These are phyloP conservation scores for Rhynchopsitta pachyrhyncha DNA, from an alignment of 2,113 vertebrate species.

Conservation along the genomic window DNA sequence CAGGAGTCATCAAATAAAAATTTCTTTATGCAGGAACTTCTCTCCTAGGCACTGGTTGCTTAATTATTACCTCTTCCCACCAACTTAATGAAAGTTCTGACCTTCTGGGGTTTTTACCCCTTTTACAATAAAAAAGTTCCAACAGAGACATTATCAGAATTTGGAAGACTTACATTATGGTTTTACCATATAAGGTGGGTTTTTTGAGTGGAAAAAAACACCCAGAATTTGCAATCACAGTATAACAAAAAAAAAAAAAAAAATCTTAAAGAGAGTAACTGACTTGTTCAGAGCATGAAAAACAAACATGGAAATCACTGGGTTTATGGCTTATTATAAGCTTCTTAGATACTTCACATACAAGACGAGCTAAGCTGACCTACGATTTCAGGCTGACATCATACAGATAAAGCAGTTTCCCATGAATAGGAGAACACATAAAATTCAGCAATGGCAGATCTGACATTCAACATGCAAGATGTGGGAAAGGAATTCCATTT, in stretches of 20 bases:
- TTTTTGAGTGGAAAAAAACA: background rate
- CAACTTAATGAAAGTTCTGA: background rate
- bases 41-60: background rate
- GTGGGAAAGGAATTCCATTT: background rate
- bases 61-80: background rate
- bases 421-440: background rate
- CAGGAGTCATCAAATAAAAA: background rate
- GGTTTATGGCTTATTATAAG: background rate
- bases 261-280: background rate
- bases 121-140: background rate
- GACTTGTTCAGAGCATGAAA: background rate
- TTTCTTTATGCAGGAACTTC: background rate
- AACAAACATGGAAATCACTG: background rate
- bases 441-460: background rate
- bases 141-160: background rate
- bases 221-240: background rate
- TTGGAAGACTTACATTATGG: background rate
- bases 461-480: background rate
- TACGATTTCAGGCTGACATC: background rate
- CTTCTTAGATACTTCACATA: background rate
- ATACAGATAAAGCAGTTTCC: background rate
- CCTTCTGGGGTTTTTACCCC: background rate
- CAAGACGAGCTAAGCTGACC: background rate
- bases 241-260: background rate
- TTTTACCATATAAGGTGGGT: rapidly evolving